Evolutionary conservation across 2,797 vertebrate species (phyloP), one percentile per base, ranked within the genome.

Genomic region (Bufotes viridis): DNA sequence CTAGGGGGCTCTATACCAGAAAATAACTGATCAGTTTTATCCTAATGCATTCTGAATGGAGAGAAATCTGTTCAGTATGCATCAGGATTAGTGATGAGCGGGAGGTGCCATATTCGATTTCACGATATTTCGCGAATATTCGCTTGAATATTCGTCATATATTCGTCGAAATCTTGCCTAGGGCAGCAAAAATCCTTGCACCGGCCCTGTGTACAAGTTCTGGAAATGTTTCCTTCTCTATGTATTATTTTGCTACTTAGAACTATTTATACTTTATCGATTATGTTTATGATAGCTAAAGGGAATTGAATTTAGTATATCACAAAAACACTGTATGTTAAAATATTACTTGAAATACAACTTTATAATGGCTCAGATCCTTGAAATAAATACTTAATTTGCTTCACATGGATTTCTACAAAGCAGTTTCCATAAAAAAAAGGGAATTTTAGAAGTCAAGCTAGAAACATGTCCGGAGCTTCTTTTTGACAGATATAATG

Each of bases 401-500:
- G 74, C 49, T 63, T 63, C 4, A 81, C 60, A 55, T 61, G 79
- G n/a, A 65, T 22, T 63, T 81, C 60, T 63, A 49, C 63, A 58
- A 79, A 65, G 42, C 42, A 51, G 53, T 51, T 76, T 53, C 74
- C n/a, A 49, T 53, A 22, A 53, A 49, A 76, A 76, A 76, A 76
- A 51, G 49, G 42, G 53, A 76, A 76, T 76, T 51, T 74, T 76
- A 13, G 49, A 51, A 76, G 49, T 76, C 20, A 76, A 53, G 20
- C 74, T 76, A 4, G 17, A 75, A 75, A 75, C 72, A 75, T 75
- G 72, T 75, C 74, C 49, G 2, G n/a, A 51, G 74, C 74, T 20
- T 76, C 20, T n/a, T 76, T 72, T 76, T 76, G 49, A 51, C 42
- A 76, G 72, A 49, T 75, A 51, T 75, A 75, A 76, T 76, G n/a